Evolutionary conservation across 2,888 invertebrate genomes (phyloP).

Genomic region (Rutpela maculata): DNA sequence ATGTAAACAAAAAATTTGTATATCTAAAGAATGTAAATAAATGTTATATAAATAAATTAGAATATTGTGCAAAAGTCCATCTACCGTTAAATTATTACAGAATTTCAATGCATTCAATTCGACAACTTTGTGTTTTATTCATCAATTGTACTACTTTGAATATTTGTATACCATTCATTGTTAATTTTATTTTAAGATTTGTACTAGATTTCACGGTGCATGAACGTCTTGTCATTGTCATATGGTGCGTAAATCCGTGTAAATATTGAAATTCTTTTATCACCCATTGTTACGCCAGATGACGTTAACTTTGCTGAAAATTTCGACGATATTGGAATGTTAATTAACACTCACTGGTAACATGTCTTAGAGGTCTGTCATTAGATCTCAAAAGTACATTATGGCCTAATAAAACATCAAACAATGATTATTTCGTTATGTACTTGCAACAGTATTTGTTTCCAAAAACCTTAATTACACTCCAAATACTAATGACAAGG

Average conservation of each 20-base stretch:
- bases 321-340: background rate
- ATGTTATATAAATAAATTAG: background rate
- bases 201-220: constrained; percentile 35
- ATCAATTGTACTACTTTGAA: constrained; percentile 10
- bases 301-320: background rate
- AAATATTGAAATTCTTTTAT: constrained; percentile 13
- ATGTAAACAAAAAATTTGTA: background rate
- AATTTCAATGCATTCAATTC: constrained; percentile 18
- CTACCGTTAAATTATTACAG: constrained; percentile 21
- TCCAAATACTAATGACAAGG: no score
- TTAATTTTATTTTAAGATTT: constrained; percentile 27
- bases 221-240: constrained; percentile 28
- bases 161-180: constrained; percentile 14
- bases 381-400: no score
- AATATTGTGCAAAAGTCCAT: constrained; percentile 15
- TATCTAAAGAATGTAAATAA: background rate
- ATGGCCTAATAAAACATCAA: no score
- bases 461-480: no score
- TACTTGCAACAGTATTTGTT: no score
- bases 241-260: constrained; percentile 38
- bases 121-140: constrained; percentile 26
- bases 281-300: background rate
- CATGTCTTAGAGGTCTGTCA: no score
- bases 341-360: background rate
- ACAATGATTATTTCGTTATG: no score